Conservation (phyloP, 1,140 invertebrate species). For the Temnothorax nylanderi region DNA sequence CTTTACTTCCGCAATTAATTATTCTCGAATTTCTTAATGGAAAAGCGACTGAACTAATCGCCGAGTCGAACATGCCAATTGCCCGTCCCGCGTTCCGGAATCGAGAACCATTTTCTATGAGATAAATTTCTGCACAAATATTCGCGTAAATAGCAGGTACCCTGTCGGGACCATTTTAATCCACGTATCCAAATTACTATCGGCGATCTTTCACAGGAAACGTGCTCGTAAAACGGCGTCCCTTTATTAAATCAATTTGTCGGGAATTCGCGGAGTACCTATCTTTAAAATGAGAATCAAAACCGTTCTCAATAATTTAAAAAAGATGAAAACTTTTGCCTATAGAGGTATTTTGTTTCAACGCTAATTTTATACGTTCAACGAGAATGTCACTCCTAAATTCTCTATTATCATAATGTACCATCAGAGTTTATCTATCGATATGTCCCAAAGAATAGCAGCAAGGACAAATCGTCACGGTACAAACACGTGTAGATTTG, state of each 20-base stretch:
- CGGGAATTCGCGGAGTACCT: not conserved
- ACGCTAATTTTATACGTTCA: not conserved
- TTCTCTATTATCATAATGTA: slow-evolving; percentile 19
- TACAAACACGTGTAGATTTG: not conserved
- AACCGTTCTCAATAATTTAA: not conserved
- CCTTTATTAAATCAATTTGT: slow-evolving; percentile 7
- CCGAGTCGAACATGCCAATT: not conserved
- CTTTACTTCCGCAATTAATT: not conserved
- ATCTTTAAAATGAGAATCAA: not conserved
- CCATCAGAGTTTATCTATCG: not conserved
- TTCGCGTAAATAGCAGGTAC: not conserved
- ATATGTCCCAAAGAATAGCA: not conserved
- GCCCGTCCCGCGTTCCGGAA: not conserved
- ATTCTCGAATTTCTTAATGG: slow-evolving; percentile 5
- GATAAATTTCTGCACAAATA: slow-evolving; percentile 27
- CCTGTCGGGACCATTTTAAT: not conserved
- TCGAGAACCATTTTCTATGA: slow-evolving; percentile 11
- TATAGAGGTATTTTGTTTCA: not conserved
- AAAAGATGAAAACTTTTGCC: not conserved
- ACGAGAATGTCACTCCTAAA: slow-evolving; percentile 17
- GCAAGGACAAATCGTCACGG: not conserved
- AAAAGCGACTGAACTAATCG: not conserved
- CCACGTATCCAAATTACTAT: slow-evolving; percentile 30
- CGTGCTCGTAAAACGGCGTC: not conserved
- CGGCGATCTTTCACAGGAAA: not conserved